These are phyloP conservation scores for Cavia aperea DNA, from an alignment of 2,113 vertebrate species.

Conservation along the genomic window DNA sequence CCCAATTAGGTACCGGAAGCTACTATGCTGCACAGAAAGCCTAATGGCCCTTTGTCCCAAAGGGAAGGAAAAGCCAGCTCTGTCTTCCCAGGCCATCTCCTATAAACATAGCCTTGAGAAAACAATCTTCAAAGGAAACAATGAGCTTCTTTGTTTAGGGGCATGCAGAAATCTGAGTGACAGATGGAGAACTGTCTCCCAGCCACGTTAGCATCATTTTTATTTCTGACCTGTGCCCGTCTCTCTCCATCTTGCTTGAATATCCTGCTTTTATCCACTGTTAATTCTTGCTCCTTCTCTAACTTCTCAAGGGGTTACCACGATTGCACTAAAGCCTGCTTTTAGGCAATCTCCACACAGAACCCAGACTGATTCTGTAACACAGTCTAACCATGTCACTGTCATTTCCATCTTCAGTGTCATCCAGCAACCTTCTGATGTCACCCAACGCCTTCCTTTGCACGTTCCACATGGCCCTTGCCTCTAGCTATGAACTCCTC, in stretches of 20 bases:
- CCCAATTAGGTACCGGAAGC: not conserved
- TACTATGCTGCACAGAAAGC: not conserved
- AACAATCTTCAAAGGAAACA: not conserved
- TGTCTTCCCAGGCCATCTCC: not conserved
- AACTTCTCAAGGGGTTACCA: not conserved
- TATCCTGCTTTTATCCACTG: not conserved
- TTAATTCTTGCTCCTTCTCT: not conserved
- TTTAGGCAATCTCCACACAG: not conserved
- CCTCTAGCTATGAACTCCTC: not conserved
- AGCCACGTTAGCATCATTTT: not conserved
- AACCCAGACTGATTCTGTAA: not conserved
- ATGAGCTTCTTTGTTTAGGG: not conserved
- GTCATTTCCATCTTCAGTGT: not conserved
- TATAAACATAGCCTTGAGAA: not conserved
- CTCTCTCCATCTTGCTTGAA: not conserved
- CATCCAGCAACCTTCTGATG: not conserved
- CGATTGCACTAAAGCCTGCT: not conserved
- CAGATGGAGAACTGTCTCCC: not conserved
- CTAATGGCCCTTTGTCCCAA: not conserved
- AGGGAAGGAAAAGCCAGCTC: not conserved
- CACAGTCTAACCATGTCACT: not conserved
- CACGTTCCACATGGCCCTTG: not conserved
- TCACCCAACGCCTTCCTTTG: not conserved
- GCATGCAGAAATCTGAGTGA: not conserved
- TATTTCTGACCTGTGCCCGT: not conserved